These are phyloP conservation scores for Pygoscelis adeliae DNA, from an alignment of 2,113 vertebrate species.

Conservation along the genomic window DNA sequence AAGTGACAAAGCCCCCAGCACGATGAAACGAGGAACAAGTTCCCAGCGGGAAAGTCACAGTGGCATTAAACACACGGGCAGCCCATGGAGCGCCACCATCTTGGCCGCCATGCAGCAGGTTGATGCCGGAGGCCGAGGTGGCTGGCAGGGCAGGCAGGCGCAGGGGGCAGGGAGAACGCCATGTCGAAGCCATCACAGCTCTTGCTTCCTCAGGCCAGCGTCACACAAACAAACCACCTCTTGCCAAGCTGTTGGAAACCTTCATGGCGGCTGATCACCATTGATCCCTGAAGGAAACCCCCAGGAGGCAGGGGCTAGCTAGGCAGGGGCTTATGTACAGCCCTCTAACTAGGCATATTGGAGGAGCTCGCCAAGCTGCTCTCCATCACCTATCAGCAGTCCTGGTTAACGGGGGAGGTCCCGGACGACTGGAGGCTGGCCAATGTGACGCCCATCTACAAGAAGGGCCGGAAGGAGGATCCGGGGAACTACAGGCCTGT, in stretches of 20 bases:
- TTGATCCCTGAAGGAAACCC: background rate
- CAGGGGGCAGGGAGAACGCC: background rate
- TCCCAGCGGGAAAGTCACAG: background rate
- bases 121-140: accelerated
- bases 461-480: too few species aligned
- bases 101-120: accelerated
- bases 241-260: background rate
- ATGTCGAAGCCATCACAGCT: background rate
- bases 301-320: background rate
- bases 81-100: accelerated
- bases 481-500: too few species aligned
- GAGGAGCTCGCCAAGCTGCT: too few species aligned
- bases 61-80: accelerated
- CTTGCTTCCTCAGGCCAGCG: background rate
- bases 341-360: background rate
- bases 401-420: too few species aligned
- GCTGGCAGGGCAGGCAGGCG: background rate
- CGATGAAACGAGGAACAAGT: accelerated
- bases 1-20: background rate
- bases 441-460: too few species aligned
- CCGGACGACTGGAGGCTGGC: too few species aligned
- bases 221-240: background rate
- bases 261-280: accelerated
- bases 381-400: too few species aligned
- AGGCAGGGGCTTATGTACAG: too few species aligned